These are phyloP conservation scores for Labeo calbasu DNA, from an alignment of 2,797 vertebrate genomes.

Conservation along the genomic window DNA sequence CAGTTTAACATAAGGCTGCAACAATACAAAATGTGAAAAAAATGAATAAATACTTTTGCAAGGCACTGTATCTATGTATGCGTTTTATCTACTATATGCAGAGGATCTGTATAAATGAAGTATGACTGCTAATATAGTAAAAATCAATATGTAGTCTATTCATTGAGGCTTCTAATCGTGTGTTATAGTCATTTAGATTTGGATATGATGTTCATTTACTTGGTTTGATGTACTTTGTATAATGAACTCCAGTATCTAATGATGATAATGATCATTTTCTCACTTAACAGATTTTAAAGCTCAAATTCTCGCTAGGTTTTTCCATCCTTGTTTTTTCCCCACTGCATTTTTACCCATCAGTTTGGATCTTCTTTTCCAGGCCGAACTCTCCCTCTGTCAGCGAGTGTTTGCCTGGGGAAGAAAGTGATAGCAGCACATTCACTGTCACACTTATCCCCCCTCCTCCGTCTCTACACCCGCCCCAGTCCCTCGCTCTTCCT, in stretches of 20 bases:
- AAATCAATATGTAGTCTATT: neutral
- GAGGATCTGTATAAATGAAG: no score
- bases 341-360: slow-evolving; percentile 19
- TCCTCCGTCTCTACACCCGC: neutral
- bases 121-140: neutral
- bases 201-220: slow-evolving; percentile 10
- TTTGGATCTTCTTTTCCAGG: slow-evolving; percentile 39
- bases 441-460: slow-evolving; percentile 25
- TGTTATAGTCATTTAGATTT: neutral
- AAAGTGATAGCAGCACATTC: slow-evolving; percentile 41
- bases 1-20: no score
- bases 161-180: slow-evolving; percentile 1
- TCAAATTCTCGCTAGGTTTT: neutral
- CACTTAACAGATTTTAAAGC: neutral
- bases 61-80: no score
- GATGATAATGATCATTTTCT: slow-evolving; percentile 10
- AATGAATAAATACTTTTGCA: no score
- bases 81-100: no score
- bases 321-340: neutral
- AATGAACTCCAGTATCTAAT: slow-evolving; percentile 41
- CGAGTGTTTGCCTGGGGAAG: slow-evolving; percentile 28
- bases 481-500: slow-evolving; percentile 5
- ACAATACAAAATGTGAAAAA: no score
- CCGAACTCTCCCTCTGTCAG: slow-evolving; percentile 26
- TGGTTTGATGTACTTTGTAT: slow-evolving; percentile 27